phyloP scores from a whole-genome alignment of 1,140 invertebrate species.

The Zophobas atratus region DNA sequence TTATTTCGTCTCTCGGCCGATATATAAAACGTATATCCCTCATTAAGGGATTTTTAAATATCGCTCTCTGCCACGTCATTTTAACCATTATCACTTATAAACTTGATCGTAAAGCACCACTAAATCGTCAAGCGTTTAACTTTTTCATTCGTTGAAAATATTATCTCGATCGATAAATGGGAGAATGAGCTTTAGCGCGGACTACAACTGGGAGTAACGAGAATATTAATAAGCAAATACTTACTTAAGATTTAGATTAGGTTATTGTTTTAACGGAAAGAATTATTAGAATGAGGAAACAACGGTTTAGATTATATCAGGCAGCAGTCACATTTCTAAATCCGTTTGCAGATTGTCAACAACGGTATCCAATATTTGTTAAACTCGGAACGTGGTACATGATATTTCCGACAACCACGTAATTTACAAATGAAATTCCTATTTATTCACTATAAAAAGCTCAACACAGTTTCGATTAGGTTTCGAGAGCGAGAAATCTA shows the following conservation, averaged over 20 bases:
- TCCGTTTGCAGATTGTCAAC: slow-evolving; percentile 7
- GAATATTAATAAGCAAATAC: too few relatives aligned
- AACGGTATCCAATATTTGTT: neutral
- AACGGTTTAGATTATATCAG: too few relatives aligned
- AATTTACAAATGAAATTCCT: neutral
- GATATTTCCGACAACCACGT: neutral
- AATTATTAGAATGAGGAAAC: too few relatives aligned
- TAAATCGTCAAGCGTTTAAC: neutral
- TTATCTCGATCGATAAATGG: too few relatives aligned
- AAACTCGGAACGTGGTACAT: neutral
- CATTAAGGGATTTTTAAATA: slow-evolving; percentile 42
- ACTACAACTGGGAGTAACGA: too few relatives aligned
- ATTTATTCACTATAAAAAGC: too few relatives aligned
- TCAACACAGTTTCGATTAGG: too few relatives aligned
- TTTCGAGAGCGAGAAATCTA: too few relatives aligned
- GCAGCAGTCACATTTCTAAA: neutral
- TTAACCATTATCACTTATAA: slow-evolving; percentile 17
- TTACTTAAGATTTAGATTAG: too few relatives aligned
- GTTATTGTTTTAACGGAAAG: too few relatives aligned
- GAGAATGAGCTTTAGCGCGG: too few relatives aligned
- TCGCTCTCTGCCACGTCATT: slow-evolving; percentile 9
- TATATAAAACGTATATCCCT: slow-evolving; percentile 39
- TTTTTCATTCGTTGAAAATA: neutral
- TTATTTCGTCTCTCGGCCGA: slow-evolving; percentile 42
- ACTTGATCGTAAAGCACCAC: slow-evolving; percentile 4